These are phyloP conservation scores for Tetraneura akinire DNA, from an alignment of 1,140 invertebrate species.

Conservation along the genomic window DNA sequence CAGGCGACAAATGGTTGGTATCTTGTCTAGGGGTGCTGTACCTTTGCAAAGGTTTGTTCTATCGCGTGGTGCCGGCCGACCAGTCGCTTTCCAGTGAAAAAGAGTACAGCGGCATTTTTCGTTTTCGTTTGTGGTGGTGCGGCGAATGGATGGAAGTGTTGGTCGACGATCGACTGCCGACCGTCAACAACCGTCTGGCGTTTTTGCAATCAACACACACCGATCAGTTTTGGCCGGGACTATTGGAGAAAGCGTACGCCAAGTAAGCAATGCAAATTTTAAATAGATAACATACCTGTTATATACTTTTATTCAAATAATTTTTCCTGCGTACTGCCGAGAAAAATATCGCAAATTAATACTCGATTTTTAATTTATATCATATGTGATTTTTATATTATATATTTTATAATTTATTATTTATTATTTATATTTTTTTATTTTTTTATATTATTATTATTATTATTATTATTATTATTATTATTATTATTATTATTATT, in stretches of 20 bases:
- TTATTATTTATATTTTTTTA: no score
- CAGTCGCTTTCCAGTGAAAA: slow-evolving; percentile 72
- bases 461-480: no score
- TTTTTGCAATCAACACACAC: slow-evolving; percentile 87
- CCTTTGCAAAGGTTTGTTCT: slow-evolving; percentile 86
- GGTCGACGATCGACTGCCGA: slow-evolving; percentile 93
- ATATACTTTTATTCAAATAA: no score
- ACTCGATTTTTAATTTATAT: no score
- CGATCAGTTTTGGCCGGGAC: slow-evolving; percentile 91
- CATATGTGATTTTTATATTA: no score
- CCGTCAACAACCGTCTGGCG: slow-evolving; percentile 85
- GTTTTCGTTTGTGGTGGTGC: slow-evolving; percentile 94
- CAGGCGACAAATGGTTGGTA: slow-evolving; percentile 88
- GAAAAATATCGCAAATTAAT: no score
- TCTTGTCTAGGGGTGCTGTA: slow-evolving; percentile 85
- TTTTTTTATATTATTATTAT: no score
- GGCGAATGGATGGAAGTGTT: slow-evolving; percentile 94
- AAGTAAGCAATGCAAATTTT: slow-evolving; percentile 86
- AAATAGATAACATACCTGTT: no score
- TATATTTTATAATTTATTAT: no score
- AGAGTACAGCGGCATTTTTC: slow-evolving; percentile 78
- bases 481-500: no score
- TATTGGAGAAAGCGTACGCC: slow-evolving; percentile 97
- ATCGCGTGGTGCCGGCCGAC: slow-evolving; percentile 91
- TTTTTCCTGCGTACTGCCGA: no score